These are phyloP conservation scores for Catocala sponsa DNA, from an alignment of 2,888 invertebrate genomes.

Conservation along the genomic window DNA sequence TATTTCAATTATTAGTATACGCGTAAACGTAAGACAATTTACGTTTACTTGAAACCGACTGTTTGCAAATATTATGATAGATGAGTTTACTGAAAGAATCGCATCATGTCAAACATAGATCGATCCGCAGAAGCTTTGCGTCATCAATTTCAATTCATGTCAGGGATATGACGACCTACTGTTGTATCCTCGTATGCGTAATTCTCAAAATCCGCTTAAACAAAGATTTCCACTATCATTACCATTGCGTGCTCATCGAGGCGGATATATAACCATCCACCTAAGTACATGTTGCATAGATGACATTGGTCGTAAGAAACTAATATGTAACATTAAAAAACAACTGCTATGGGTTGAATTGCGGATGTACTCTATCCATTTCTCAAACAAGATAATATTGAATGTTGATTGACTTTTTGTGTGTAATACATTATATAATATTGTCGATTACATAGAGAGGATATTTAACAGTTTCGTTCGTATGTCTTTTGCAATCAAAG, in stretches of 20 bases:
- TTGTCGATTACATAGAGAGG: background rate
- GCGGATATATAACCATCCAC: background rate
- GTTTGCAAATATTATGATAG: too few relatives aligned
- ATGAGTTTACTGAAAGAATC: too few relatives aligned
- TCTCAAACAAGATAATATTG: constrained; percentile 7
- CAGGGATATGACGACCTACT: constrained; percentile 4
- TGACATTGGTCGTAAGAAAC: background rate
- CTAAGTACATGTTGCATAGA: background rate
- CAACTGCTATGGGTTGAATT: too few relatives aligned
- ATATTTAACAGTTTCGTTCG: background rate
- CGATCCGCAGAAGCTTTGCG: background rate
- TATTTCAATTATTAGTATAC: too few relatives aligned
- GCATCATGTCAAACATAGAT: too few relatives aligned
- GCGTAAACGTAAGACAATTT: too few relatives aligned
- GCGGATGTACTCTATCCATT: background rate
- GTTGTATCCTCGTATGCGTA: constrained; percentile 8
- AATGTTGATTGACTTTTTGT: constrained; percentile 1
- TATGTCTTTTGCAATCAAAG: background rate
- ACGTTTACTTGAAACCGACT: too few relatives aligned
- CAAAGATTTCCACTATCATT: constrained; percentile 10
- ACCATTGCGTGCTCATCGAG: constrained; percentile 4
- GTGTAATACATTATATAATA: constrained; percentile 14
- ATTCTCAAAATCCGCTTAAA: constrained; percentile 13
- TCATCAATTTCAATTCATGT: constrained; percentile 9
- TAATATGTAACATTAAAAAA: too few relatives aligned